Conservation (phyloP, 2,797 vertebrate species). For the Sebastes trivittatus region DNA sequence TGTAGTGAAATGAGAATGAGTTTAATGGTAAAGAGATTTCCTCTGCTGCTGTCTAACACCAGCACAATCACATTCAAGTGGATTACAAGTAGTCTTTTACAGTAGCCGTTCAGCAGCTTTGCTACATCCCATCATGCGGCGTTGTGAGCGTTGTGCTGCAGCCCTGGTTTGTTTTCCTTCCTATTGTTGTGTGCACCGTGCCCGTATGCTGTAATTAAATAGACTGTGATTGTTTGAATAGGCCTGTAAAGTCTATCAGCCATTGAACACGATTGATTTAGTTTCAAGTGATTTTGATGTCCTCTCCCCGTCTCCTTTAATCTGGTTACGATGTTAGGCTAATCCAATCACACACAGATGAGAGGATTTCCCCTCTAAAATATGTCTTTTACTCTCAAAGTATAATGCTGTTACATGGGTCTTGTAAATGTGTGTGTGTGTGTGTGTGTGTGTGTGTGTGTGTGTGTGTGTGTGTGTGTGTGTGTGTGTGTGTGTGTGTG, state of each 20-base stretch:
- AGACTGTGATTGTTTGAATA: constrained; percentile 22
- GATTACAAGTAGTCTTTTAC: constrained; percentile 9
- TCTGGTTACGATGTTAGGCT: constrained; percentile 55
- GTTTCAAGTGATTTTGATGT: constrained; percentile 54
- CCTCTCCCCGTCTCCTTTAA: constrained; percentile 49
- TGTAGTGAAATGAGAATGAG: not conserved
- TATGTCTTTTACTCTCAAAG: constrained; percentile 43
- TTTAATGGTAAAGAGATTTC: not conserved
- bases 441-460: constrained; percentile 5
- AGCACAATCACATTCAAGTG: not conserved
- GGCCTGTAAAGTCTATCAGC: constrained; percentile 36
- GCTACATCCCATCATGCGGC: not conserved
- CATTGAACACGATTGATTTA: constrained; percentile 56
- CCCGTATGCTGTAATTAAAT: not conserved
- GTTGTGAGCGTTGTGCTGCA: not conserved
- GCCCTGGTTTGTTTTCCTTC: not conserved
- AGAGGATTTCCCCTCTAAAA: constrained; percentile 56
- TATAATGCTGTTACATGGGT: constrained; percentile 39
- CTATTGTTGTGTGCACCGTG: not conserved
- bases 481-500: constrained; percentile 10
- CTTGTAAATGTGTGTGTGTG: constrained; percentile 2
- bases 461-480: constrained; percentile 2
- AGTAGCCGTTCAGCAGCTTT: not conserved
- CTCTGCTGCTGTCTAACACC: not conserved
- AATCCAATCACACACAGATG: constrained; percentile 71